phyloP scores from a whole-genome alignment of 2,113 vertebrate species.

The Mormyrus iriodes region DNA sequence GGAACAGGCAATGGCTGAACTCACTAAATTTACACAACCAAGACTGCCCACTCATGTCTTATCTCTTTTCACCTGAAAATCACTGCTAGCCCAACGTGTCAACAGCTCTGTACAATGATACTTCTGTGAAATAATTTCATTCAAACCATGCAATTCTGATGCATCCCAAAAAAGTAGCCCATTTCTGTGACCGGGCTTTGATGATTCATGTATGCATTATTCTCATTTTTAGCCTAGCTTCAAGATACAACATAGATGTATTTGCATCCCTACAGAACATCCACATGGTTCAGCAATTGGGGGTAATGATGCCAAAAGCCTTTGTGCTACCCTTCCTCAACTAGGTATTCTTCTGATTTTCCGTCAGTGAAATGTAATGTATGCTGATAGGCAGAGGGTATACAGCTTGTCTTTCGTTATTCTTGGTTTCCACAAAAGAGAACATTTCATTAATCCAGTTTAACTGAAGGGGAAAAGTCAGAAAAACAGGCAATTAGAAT shows the following conservation, averaged over 20 bases:
- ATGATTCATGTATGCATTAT: not conserved
- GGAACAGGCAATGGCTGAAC: not conserved
- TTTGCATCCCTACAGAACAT: not conserved
- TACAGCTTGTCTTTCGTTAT: conserved; percentile 11
- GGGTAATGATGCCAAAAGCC: not conserved
- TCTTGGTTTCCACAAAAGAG: not conserved
- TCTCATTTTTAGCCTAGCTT: not conserved
- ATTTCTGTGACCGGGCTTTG: not conserved
- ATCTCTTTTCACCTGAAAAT: not conserved
- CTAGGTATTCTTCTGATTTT: not conserved
- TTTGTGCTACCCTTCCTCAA: not conserved
- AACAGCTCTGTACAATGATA: not conserved
- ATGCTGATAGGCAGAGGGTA: conserved; percentile 4
- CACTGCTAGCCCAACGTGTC: not conserved
- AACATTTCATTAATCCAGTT: conserved; percentile 16
- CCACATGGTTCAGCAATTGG: not conserved
- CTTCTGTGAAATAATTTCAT: not conserved
- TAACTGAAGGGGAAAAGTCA: not conserved
- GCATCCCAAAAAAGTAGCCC: not conserved
- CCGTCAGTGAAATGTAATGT: not conserved
- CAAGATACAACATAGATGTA: not conserved
- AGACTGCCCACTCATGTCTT: not conserved
- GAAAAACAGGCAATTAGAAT: not conserved
- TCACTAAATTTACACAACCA: not conserved
- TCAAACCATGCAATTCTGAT: not conserved